Conservation (phyloP, 1,140 invertebrate species). For the Monomorium pharaonis region DNA sequence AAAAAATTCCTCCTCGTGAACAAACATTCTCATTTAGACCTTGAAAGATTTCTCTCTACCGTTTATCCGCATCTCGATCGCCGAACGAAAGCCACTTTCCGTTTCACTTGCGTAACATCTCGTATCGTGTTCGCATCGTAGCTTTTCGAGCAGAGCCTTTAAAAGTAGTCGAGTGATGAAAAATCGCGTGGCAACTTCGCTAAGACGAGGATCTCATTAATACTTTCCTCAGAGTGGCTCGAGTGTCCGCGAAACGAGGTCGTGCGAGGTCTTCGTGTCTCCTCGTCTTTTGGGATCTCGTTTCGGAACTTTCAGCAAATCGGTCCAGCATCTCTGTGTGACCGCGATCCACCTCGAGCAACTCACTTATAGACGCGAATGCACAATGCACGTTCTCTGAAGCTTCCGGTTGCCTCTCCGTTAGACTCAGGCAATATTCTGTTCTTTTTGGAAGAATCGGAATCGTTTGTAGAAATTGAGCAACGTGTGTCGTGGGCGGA, state of each 20-base stretch:
- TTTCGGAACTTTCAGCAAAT: background rate
- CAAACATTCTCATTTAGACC: background rate
- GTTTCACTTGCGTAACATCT: background rate
- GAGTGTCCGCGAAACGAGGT: constrained; percentile 5
- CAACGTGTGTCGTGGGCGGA: constrained; percentile 42
- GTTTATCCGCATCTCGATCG: background rate
- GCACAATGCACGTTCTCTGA: background rate
- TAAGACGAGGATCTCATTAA: background rate
- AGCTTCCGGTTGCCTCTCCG: background rate
- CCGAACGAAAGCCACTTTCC: background rate
- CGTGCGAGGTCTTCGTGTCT: background rate
- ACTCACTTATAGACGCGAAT: background rate
- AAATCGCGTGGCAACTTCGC: background rate
- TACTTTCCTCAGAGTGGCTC: background rate
- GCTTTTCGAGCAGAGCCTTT: background rate
- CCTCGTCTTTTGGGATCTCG: background rate
- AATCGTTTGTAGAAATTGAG: constrained; percentile 57
- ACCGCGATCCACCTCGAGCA: background rate
- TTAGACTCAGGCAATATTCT: background rate
- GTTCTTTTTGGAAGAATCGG: constrained; percentile 50
- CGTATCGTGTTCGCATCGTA: background rate
- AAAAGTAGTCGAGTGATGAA: background rate
- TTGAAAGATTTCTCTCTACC: background rate
- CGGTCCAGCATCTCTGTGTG: background rate
- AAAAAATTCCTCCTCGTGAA: background rate